Base-by-base conservation (phyloP, 1,140 invertebrate genomes). In the Arion vulgaris region DNA sequence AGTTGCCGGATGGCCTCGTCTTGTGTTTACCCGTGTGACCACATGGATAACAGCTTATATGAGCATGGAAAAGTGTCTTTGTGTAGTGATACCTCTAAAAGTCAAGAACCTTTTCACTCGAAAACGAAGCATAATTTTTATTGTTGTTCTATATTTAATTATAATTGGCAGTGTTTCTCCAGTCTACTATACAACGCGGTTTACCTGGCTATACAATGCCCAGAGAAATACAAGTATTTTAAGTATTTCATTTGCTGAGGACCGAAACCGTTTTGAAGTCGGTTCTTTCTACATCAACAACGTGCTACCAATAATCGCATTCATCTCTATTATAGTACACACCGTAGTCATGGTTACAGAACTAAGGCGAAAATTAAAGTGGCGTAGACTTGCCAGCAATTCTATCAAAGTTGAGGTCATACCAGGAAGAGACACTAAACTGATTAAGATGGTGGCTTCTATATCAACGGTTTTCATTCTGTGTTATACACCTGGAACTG, bases 201-300 rank as follows among this genome's bases (percentile, higher is more conserved):
- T 66, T 66, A 34, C 19, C 62, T 66, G 62, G 62, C 11, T 32
- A 7, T 5, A 11, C 1, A 66, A 32, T 28, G 28, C 1, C 4
- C 5, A 11, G 2, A 66, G 62, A 23, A 66, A 66, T 66, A 66
- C 2, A 32, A 66, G 2, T 32, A 2, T 32, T 5, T 28, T 66
- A 2, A n/a, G 41, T 11, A 53, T 75, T 13, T 7, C 5, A 28
- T 75, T 75, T 49, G 23, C 36, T 13, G 28, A 45, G 15, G 28
- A 75, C 45, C n/a, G 76, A 78, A 68, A 78, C 36, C 36, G 38
- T n/a, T 32, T 78, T 7, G 76, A 78, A 11, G 45, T 26, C 19
- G 76, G 15, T 19, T 39, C 62, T 26, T 78, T 78, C 34, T 36
- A 62, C 19, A 78, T 78, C 19, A 78, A 78, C 39, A 78, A 78